Base-by-base conservation (phyloP, 2,113 vertebrate species). In the Laticauda laticaudata region DNA sequence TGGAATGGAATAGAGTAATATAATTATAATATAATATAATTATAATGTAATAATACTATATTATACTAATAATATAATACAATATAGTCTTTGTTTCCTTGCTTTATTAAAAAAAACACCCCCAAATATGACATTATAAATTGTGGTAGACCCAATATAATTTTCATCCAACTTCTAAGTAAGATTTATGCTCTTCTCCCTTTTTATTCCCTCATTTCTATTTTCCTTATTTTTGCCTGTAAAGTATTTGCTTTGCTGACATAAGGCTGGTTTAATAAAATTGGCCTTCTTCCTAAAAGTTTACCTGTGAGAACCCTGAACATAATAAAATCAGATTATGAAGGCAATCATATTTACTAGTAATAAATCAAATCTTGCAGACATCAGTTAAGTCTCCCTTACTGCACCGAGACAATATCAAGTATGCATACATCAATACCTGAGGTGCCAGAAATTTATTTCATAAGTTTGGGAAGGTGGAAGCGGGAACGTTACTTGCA, bases 261-360 rank as follows among this genome's bases (percentile, higher is more conserved):
- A 97, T 96, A 97, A 93, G 96, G 96, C 96, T 97, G 95, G 97
- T 98, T 98, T 98, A 99, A 99, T 99, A 99, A 99, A 99, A 98
- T 96, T 98, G 98, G 97, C 97, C 96, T 98, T 97, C 98, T 98
- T 98, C 97, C 95, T 98, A 98, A 98, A 98, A 98, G 98, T 98
- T 98, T 98, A 98, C 99, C 98, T 98, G 97, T 93, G 98, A 98
- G 98, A 98, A 98, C 98, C 98, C 98, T 98, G 90, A 98, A 98
- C 98, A 99, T 99, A 98, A 99, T 99, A 99, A 99, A 99, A 99
- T 98, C 98, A 99, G 98, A 99, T 99, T 99, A 99, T 98, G 97
- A 98, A 98, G 97, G 98, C 98, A 98, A 98, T 99, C 98, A 98
- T 98, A 99, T 99, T 99, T 99, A 99, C 98, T 98, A 99, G 98